Conservation (phyloP, 2,113 vertebrate species). For the Tricholaema leucomelas region DNA sequence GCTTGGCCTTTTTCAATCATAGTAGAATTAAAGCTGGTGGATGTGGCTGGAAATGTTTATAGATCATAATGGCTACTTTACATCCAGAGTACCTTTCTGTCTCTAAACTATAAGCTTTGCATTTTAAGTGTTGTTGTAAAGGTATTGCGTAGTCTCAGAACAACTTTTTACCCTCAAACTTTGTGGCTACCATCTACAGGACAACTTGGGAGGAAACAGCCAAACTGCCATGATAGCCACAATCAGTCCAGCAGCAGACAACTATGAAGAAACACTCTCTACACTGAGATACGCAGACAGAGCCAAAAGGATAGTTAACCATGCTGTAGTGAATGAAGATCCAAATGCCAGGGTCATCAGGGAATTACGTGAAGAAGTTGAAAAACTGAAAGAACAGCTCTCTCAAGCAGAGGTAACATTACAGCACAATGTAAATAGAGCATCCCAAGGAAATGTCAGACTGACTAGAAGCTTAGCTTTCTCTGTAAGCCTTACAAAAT, state of each 20-base stretch:
- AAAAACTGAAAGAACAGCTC: slow-evolving; percentile 93
- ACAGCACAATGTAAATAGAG: not conserved
- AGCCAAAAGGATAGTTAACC: slow-evolving; percentile 96
- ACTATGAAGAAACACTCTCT: slow-evolving; percentile 97
- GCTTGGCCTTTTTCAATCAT: not conserved
- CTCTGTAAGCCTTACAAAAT: not conserved
- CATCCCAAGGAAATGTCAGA: not conserved
- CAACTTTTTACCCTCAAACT: not conserved
- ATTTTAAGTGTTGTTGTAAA: not conserved
- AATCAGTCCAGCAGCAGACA: slow-evolving; percentile 95
- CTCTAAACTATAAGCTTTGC: not conserved
- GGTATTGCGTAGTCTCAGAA: not conserved
- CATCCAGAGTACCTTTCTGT: not conserved
- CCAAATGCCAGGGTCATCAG: slow-evolving; percentile 97
- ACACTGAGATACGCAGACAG: slow-evolving; percentile 94
- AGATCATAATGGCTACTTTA: not conserved
- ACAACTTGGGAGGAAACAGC: slow-evolving; percentile 97
- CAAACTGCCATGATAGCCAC: slow-evolving; percentile 99
- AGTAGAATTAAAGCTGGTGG: not conserved
- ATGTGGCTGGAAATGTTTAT: not conserved
- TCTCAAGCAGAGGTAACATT: slow-evolving; percentile 90
- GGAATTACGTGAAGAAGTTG: slow-evolving; percentile 95
- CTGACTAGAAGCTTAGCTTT: not conserved
- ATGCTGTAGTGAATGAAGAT: slow-evolving; percentile 96
- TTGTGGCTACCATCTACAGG: slow-evolving; percentile 73